A percentile compares a stretch with the other conserved stretches of the same genome.
phyloP scores from a whole-genome alignment of 2,888 invertebrate species.

The Pollenia amentaria region DNA sequence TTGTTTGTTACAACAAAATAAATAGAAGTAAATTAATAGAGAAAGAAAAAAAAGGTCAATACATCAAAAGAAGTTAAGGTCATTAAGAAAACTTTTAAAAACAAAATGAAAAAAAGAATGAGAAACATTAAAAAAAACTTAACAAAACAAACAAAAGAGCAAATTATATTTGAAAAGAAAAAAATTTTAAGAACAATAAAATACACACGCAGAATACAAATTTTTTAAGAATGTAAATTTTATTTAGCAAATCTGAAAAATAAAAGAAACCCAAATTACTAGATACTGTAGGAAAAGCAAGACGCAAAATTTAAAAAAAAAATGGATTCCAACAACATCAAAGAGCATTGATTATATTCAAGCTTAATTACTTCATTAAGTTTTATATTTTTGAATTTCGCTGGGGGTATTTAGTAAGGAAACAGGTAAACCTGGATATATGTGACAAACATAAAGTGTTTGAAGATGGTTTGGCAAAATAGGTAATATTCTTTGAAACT shows the following conservation, averaged over 20 bases:
- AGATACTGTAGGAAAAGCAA: too few species aligned
- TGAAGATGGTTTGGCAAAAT: too few species aligned
- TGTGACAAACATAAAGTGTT: too few species aligned
- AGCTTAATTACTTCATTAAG: constrained; percentile 71
- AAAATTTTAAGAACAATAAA: constrained; percentile 4
- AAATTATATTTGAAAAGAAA: constrained; percentile 44
- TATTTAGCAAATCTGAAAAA: constrained; percentile 29
- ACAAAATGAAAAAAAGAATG: constrained; percentile 10
- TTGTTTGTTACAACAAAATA: constrained; percentile 22
- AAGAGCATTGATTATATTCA: constrained; percentile 68
- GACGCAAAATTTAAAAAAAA: background rate
- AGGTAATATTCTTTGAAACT: too few species aligned
- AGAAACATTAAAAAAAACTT: constrained; percentile 33
- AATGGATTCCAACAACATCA: constrained; percentile 52
- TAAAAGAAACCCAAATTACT: background rate
- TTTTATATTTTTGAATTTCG: constrained; percentile 25
- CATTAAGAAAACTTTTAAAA: constrained; percentile 57
- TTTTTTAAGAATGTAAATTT: constrained; percentile 53
- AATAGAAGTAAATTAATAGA: constrained; percentile 27
- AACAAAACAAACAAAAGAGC: constrained; percentile 60
- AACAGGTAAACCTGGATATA: background rate
- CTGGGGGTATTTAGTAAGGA: background rate
- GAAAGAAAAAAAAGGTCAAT: constrained; percentile 63
- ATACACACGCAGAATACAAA: constrained; percentile 20
- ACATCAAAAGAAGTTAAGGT: constrained; percentile 70